Evolutionary conservation across 2,113 vertebrate species (phyloP).

Genomic region (Odocoileus hemionus): DNA sequence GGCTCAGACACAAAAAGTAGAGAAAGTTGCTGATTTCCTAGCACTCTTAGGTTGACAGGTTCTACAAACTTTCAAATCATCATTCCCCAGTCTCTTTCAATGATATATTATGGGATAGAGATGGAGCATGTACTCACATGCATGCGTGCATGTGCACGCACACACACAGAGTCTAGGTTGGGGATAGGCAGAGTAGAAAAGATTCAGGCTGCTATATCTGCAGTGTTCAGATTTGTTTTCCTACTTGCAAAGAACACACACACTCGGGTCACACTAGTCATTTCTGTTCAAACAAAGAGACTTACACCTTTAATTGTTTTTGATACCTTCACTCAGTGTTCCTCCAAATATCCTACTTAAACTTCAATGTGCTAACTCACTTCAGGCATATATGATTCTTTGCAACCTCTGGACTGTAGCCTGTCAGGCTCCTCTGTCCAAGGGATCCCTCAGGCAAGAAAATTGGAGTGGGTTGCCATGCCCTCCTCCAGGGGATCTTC

Average conservation of each 20-base stretch:
- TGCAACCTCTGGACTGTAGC: background rate
- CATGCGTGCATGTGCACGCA: fast-evolving
- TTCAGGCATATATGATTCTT: background rate
- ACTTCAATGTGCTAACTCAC: background rate
- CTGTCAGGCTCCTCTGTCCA: background rate
- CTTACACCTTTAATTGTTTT: background rate
- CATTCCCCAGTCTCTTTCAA: background rate
- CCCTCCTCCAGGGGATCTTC: background rate
- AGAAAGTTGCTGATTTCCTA: background rate
- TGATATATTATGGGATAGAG: background rate
- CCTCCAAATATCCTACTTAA: background rate
- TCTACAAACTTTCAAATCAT: background rate
- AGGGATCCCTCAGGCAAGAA: background rate
- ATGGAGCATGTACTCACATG: fast-evolving
- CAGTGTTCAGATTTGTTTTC: background rate
- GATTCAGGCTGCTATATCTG: background rate
- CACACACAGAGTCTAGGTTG: background rate
- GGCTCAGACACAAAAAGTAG: background rate
- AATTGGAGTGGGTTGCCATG: background rate
- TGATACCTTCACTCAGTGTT: background rate
- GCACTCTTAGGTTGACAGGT: background rate
- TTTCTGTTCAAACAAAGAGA: background rate
- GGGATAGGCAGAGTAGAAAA: background rate
- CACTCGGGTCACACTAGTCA: background rate
- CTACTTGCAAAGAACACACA: background rate